Base-by-base conservation (phyloP, 1,140 invertebrate species). In the Trissolcus basalis region DNA sequence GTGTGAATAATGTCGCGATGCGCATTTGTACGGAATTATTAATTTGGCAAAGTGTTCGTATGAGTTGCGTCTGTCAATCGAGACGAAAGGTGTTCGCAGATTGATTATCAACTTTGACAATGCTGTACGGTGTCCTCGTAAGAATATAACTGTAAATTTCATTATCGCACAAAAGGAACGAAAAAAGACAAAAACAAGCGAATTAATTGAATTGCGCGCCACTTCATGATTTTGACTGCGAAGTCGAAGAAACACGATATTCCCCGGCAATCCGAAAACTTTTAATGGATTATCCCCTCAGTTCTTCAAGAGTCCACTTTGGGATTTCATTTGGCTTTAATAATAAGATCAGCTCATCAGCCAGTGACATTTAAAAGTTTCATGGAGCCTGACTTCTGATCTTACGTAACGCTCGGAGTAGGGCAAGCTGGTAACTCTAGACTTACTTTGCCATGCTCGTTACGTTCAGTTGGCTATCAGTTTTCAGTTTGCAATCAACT, bases 271-370 rank as follows among this genome's bases (percentile, higher is more conserved):
- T 50, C 44, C 61, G 55, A 50, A 44, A 65, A 73, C 55, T 73
- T 73, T 73, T 73, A 73, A 67, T 73, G 61, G 70, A 73, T 73
- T 73, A 73, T 67, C 61, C 61, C 27, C 53, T 73, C 60, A 44
- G 43, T 33, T 59, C 44, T 16, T 6, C 36, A 12, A 65, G 33
- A 63, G 61, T 44, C 61, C 51, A 45, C 55, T 49, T 67, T 50
- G 15, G 58, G 50, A 74, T 67, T 67, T 63, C 63, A 58, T 68
- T 67, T 48, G 39, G 39, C 39, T 74, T 63, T 61, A 63, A 68
- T 74, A 74, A 67, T 53, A 51, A 67, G 61, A 73, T 73, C 70
- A 67, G 44, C 50, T 67, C 70, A 56, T 73, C 49, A 67, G 15
- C 50, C 49, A 56, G 60, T 73, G 63, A 67, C 56, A 50, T 65